Percentiles rank a stretch among this genome's conserved stretches.
Conservation (phyloP, 1,140 invertebrate genomes). For the Plutomurus gul region DNA sequence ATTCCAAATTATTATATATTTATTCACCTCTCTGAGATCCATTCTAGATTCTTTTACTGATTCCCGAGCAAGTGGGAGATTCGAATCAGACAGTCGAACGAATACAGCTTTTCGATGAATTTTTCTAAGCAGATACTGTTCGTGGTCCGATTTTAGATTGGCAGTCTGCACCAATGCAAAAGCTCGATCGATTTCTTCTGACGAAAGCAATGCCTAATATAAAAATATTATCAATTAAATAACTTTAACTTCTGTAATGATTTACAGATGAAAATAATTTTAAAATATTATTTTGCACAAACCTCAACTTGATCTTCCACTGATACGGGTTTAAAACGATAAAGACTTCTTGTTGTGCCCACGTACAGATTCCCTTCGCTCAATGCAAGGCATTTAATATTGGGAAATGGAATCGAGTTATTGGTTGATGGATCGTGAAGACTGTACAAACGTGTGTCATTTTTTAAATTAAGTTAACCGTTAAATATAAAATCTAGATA, state of each 20-base stretch:
- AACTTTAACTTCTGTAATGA: too few relatives aligned
- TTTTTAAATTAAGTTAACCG: too few relatives aligned
- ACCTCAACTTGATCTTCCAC: constrained; percentile 52
- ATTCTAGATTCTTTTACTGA: constrained; percentile 39
- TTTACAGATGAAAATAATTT: not conserved
- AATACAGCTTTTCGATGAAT: constrained; percentile 49
- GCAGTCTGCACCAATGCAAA: constrained; percentile 45
- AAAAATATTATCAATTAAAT: not conserved
- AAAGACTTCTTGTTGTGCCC: constrained; percentile 43
- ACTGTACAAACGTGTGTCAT: constrained; percentile 15
- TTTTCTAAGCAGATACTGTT: constrained; percentile 33
- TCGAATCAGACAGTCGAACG: constrained; percentile 16
- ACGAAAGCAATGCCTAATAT: constrained; percentile 34
- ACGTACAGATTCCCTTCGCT: constrained; percentile 52
- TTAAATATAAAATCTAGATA: too few relatives aligned
- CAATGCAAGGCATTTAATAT: constrained; percentile 42
- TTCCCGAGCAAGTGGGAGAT: constrained; percentile 40
- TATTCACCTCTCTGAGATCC: constrained; percentile 48
- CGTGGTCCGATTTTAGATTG: constrained; percentile 32
- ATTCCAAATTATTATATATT: not conserved
- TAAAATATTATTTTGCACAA: not conserved
- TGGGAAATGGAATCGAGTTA: constrained; percentile 41
- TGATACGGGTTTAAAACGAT: constrained; percentile 45
- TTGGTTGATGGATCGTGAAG: constrained; percentile 30
- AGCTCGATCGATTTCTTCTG: constrained; percentile 47